phyloP scores from a whole-genome alignment of 2,797 vertebrate species.

The Eulemur coronatus region DNA sequence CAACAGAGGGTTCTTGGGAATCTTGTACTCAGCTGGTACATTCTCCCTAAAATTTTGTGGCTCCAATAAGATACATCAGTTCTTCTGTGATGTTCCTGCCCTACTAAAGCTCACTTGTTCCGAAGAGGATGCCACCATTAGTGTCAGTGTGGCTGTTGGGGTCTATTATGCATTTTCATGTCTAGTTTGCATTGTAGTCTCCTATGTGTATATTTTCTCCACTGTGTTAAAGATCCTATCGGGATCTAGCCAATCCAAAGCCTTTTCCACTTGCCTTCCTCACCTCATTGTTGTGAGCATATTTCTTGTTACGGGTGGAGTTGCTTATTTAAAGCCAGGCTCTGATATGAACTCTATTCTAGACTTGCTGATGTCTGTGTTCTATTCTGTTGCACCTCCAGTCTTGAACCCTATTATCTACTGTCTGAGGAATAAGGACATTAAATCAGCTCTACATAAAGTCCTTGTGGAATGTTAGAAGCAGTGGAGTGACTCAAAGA shows the following conservation, averaged over 20 bases:
- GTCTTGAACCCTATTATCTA: constrained; percentile 54
- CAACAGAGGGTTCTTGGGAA: neutral
- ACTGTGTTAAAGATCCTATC: neutral
- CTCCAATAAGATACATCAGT: constrained; percentile 19
- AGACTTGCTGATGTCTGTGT: neutral
- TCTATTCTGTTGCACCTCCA: constrained; percentile 42
- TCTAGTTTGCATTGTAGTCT: constrained; percentile 20
- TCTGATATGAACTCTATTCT: neutral
- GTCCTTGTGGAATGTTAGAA: neutral
- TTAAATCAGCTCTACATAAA: neutral
- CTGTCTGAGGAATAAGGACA: constrained; percentile 52
- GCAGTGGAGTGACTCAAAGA: neutral
- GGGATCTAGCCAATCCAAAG: neutral
- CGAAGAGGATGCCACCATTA: neutral
- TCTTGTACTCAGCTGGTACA: neutral
- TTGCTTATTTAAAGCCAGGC: constrained; percentile 45
- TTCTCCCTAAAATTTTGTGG: constrained; percentile 56
- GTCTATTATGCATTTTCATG: neutral
- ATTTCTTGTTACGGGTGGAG: constrained; percentile 26
- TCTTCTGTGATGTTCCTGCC: constrained; percentile 60
- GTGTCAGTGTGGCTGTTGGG: neutral
- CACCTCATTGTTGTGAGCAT: constrained; percentile 46
- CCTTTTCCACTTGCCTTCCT: constrained; percentile 51
- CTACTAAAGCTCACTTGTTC: constrained; percentile 50
- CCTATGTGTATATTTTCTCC: constrained; percentile 46